Evolutionary conservation across 2,888 invertebrate species (phyloP).

Genomic region (Philereme vetulata): DNA sequence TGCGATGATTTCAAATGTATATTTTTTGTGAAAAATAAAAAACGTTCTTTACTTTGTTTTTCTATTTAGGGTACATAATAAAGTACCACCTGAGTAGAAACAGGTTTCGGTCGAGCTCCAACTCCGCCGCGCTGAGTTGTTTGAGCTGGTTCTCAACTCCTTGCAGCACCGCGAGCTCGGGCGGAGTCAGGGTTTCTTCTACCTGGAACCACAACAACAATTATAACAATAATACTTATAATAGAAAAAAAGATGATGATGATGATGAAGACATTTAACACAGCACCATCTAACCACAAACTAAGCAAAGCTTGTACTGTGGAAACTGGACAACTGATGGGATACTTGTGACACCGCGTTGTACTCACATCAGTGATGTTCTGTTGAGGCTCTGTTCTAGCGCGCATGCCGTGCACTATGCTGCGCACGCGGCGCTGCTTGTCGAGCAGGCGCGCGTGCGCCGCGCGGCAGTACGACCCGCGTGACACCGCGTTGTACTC

Average conservation of each 20-base stretch:
- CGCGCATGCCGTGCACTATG: slow-evolving; percentile 90
- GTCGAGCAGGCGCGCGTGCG: slow-evolving; percentile 91
- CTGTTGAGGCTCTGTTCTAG: slow-evolving; percentile 89
- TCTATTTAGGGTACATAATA: slow-evolving; percentile 54
- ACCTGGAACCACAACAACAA: slow-evolving; percentile 77
- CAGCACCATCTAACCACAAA: too few species aligned
- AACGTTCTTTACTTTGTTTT: not conserved
- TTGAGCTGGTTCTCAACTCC: slow-evolving; percentile 90
- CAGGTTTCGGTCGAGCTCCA: slow-evolving; percentile 92
- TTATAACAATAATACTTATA: too few species aligned
- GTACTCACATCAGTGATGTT: slow-evolving; percentile 90
- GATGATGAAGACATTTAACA: too few species aligned
- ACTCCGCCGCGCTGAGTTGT: slow-evolving; percentile 90
- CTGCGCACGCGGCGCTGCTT: slow-evolving; percentile 94
- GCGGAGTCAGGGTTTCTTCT: slow-evolving; percentile 93
- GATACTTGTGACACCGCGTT: not conserved
- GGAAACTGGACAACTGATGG: too few species aligned
- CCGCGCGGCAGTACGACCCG: slow-evolving; percentile 44
- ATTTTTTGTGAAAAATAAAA: too few species aligned
- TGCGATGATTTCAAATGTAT: too few species aligned
- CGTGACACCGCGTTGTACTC: slow-evolving; percentile 40
- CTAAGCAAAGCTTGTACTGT: too few species aligned
- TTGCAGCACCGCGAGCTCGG: slow-evolving; percentile 89
- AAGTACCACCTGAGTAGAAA: slow-evolving; percentile 92
- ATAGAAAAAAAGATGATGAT: too few species aligned